phyloP scores from a whole-genome alignment of 2,113 vertebrate species.

The Micromys minutus region DNA sequence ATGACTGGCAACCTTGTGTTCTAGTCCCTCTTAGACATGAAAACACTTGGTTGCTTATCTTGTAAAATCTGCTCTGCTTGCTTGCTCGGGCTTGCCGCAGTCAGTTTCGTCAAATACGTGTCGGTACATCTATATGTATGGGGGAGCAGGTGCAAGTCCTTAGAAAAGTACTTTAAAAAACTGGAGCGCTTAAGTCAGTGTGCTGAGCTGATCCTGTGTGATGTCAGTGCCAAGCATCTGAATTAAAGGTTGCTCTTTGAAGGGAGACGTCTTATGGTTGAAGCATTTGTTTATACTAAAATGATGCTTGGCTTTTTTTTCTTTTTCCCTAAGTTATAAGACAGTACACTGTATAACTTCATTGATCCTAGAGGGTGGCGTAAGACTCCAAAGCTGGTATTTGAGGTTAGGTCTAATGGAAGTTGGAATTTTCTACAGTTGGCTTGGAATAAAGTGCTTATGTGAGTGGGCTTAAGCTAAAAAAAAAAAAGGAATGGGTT shows the following conservation, averaged over 20 bases:
- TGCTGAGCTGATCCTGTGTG: slow-evolving; percentile 74
- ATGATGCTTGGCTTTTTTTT: slow-evolving; percentile 60
- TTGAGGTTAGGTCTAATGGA: slow-evolving; percentile 64
- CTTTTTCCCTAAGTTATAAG: slow-evolving; percentile 63
- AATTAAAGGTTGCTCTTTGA: slow-evolving; percentile 78
- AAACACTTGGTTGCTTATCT: slow-evolving; percentile 83
- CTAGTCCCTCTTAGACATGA: slow-evolving; percentile 81
- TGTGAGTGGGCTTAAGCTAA: slow-evolving; percentile 28
- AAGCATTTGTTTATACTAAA: slow-evolving; percentile 80
- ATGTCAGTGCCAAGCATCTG: slow-evolving; percentile 76
- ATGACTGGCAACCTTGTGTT: slow-evolving; percentile 82
- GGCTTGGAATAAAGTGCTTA: slow-evolving; percentile 40
- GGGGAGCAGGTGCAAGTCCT: slow-evolving; percentile 81
- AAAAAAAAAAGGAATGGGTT: not conserved
- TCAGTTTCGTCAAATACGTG: slow-evolving; percentile 79
- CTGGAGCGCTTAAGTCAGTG: slow-evolving; percentile 79
- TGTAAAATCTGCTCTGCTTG: slow-evolving; percentile 78
- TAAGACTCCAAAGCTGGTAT: slow-evolving; percentile 58
- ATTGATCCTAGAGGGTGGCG: slow-evolving; percentile 55
- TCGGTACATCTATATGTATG: slow-evolving; percentile 81
- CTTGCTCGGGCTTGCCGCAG: slow-evolving; percentile 78
- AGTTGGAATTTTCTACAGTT: slow-evolving; percentile 60
- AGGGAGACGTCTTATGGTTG: slow-evolving; percentile 76
- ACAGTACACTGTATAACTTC: slow-evolving; percentile 49
- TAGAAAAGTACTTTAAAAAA: slow-evolving; percentile 71